A percentile compares a stretch with the other conserved stretches of the same genome.
Conservation (phyloP, 2,888 invertebrate genomes). For the Cephus sareptanus region DNA sequence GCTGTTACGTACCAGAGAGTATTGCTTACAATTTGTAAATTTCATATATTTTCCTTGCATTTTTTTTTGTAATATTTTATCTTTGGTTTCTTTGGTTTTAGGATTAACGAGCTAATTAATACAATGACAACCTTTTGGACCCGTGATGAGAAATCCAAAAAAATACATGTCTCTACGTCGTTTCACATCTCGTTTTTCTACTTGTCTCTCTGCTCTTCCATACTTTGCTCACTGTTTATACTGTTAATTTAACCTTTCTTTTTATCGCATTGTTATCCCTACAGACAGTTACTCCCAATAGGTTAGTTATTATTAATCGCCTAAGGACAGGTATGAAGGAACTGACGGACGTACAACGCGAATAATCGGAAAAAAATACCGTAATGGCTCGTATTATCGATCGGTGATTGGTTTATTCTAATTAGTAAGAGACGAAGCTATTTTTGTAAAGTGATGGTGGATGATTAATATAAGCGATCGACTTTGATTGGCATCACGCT, state of each 20-base stretch:
- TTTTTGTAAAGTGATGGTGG: too few species aligned
- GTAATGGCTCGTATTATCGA: not conserved
- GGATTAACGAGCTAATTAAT: constrained; percentile 39
- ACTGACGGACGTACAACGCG: constrained; percentile 3
- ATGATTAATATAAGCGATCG: too few species aligned
- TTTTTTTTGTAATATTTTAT: constrained; percentile 17
- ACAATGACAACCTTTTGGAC: constrained; percentile 60
- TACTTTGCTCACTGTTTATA: too few species aligned
- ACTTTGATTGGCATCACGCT: constrained; percentile 36
- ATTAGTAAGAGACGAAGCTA: too few species aligned
- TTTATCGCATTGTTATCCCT: too few species aligned
- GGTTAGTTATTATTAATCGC: too few species aligned
- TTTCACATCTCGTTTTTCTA: constrained; percentile 6
- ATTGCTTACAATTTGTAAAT: constrained; percentile 43
- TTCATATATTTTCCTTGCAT: constrained; percentile 28
- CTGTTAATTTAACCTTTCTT: too few species aligned
- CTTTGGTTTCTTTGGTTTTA: too few species aligned
- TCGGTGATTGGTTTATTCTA: too few species aligned
- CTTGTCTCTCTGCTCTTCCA: constrained; percentile 9
- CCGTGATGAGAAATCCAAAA: constrained; percentile 59
- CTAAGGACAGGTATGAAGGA: constrained; percentile 1
- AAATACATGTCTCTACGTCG: constrained; percentile 27
- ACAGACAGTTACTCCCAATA: too few species aligned
- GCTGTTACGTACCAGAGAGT: constrained; percentile 30
- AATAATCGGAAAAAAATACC: constrained; percentile 2